Base-by-base conservation (phyloP, 2,797 vertebrate species). In the Centropyge bicolor region DNA sequence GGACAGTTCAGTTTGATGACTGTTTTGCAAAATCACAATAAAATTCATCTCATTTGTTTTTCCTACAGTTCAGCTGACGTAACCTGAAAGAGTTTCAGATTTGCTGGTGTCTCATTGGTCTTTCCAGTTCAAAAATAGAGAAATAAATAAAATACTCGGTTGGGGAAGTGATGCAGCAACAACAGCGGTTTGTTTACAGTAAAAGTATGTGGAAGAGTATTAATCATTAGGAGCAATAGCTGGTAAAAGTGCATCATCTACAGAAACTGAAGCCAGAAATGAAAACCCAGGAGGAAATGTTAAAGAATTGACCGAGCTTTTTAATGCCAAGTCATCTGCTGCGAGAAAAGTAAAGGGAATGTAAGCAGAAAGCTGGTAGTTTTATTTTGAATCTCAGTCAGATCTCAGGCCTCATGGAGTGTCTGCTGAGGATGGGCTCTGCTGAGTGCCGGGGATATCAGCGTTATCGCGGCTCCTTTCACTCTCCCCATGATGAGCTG, bases 401-500 rank as follows among this genome's bases (percentile, higher is more conserved):
- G 67, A 84, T 82, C 51, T 61, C 19, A 8, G 83, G 71, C 81
- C 87, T 89, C 74, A 24, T 27, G 1, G 68, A 81, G 86, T 51
- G 59, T 69, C 82, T 80, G 36, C 80, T 57, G 78, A 74, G 77
- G 73, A 67, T 63, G 41, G 79, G 86, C 86, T 81, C 80, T 80
- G 96, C 95, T 96, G 97, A 97, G 97, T 97, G 97, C 93, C 93
- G 82, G 95, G 95, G 96, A 96, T 96, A 97, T 97, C 97, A 96
- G 95, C 94, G 91, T 95, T 94, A 94, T 95, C 93, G 91, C 96
- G 94, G 95, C 97, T 96, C 96, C 85, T 96, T 96, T 96, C 95
- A 95, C 95, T 95, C 93, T 74, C 94, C 95, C 95, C 95, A 92
- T 97, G 97, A 98, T 97, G 96, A 97, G 96, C 96, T 94, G 95